These are phyloP conservation scores for Brachionus rubens DNA, from an alignment of 1,140 invertebrate species.

Conservation along the genomic window DNA sequence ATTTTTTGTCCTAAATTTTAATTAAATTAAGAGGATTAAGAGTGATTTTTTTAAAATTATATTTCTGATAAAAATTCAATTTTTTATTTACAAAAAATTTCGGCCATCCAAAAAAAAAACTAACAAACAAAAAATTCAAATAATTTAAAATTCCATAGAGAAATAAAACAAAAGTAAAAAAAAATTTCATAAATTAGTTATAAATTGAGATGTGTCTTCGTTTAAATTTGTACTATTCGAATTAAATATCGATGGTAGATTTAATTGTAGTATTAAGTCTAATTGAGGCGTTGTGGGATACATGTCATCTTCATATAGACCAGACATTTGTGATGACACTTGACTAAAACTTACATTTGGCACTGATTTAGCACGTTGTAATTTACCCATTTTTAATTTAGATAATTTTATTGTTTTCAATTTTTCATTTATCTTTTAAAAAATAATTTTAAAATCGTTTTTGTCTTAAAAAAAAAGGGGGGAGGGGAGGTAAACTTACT, in stretches of 20 bases:
- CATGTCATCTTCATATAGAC: neutral
- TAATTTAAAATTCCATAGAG: neutral
- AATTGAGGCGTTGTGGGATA: slow-evolving; percentile 27
- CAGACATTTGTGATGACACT: neutral
- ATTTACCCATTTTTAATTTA: neutral
- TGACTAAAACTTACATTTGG: slow-evolving; percentile 33
- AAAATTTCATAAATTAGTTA: slow-evolving; percentile 37
- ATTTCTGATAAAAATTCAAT: no score
- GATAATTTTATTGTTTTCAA: slow-evolving; percentile 13
- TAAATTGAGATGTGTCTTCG: slow-evolving; percentile 34
- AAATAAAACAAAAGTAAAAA: neutral
- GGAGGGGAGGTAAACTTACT: neutral
- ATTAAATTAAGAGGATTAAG: no score
- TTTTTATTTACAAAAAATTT: neutral
- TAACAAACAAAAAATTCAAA: neutral
- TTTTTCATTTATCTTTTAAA: slow-evolving; percentile 43
- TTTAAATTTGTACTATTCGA: neutral
- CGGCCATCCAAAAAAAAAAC: no score
- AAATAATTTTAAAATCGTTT: neutral
- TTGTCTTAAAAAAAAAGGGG: neutral
- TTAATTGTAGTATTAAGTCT: neutral
- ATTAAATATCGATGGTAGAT: neutral
- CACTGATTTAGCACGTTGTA: slow-evolving; percentile 26
- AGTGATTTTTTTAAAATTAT: no score
- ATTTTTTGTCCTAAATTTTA: no score